Conservation (phyloP, 2,113 vertebrate species). For the Dicaeum eximium region DNA sequence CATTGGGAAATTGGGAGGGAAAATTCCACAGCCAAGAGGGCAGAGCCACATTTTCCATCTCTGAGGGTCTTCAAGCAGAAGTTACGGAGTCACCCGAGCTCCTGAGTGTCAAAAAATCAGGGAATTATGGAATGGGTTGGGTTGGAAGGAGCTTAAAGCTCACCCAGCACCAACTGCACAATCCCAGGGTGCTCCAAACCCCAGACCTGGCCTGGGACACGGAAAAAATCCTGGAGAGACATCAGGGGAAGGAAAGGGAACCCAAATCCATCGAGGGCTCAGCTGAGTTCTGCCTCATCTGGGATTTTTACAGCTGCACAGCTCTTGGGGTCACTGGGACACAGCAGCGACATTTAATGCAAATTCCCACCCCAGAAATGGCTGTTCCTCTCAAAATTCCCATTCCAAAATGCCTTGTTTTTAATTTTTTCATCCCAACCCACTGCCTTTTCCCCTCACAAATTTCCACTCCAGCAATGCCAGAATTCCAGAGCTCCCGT, state of each 20-base stretch:
- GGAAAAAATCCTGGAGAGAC: too few relatives aligned
- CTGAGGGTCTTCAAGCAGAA: not conserved
- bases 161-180: not conserved
- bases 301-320: too few relatives aligned
- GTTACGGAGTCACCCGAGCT: fast-evolving
- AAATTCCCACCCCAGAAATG: not conserved
- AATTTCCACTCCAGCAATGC: not conserved
- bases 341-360: too few relatives aligned
- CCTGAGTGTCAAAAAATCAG: not conserved
- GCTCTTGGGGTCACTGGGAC: not conserved
- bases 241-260: too few relatives aligned
- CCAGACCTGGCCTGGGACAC: too few relatives aligned
- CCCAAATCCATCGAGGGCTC: fast-evolving
- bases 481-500: not conserved
- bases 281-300: too few relatives aligned
- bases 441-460: too few relatives aligned
- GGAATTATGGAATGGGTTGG: not conserved
- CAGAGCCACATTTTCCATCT: not conserved
- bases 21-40: not conserved
- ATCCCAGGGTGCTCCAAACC: too few relatives aligned
- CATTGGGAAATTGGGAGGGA: fast-evolving
- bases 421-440: too few relatives aligned
- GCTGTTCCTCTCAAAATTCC: too few relatives aligned
- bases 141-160: not conserved
- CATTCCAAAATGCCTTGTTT: too few relatives aligned